Evolutionary conservation across 2,113 vertebrate species (phyloP).

Genomic region (Pachyramphus minor): DNA sequence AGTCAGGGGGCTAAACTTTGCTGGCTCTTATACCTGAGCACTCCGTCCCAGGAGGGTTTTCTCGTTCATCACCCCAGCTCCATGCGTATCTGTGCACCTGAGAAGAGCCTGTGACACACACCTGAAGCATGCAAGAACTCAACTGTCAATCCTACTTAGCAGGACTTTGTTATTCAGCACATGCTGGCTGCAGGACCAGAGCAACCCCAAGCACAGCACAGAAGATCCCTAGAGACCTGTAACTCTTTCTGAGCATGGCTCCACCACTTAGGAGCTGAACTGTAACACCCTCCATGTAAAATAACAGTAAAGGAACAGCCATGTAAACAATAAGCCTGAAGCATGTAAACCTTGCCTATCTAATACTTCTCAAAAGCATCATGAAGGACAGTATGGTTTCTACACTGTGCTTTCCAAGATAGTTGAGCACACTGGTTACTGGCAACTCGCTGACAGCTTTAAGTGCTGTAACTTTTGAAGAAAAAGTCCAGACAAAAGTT

Average conservation of each 20-base stretch:
- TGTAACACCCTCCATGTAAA: background rate
- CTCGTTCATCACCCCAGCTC: background rate
- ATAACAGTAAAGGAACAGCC: background rate
- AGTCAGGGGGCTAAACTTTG: background rate
- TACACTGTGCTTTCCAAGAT: background rate
- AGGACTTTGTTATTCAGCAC: background rate
- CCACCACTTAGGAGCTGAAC: background rate
- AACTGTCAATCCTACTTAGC: background rate
- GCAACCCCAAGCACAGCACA: background rate
- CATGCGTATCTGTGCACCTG: fast-evolving
- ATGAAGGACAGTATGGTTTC: background rate
- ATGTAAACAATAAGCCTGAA: background rate
- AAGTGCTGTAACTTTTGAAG: background rate
- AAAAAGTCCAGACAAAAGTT: background rate
- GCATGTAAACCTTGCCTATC: background rate
- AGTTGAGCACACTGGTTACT: background rate
- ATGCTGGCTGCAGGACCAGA: background rate
- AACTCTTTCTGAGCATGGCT: background rate
- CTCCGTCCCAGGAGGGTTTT: background rate
- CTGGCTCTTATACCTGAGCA: background rate
- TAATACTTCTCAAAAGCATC: background rate
- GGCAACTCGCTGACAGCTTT: background rate
- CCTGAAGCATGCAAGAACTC: background rate
- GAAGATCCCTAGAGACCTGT: background rate
- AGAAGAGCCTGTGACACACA: background rate